Percentiles rank a stretch among this genome's conserved stretches.
Evolutionary conservation across 2,113 vertebrate genomes (phyloP).

Genomic region (Otolemur garnettii): DNA sequence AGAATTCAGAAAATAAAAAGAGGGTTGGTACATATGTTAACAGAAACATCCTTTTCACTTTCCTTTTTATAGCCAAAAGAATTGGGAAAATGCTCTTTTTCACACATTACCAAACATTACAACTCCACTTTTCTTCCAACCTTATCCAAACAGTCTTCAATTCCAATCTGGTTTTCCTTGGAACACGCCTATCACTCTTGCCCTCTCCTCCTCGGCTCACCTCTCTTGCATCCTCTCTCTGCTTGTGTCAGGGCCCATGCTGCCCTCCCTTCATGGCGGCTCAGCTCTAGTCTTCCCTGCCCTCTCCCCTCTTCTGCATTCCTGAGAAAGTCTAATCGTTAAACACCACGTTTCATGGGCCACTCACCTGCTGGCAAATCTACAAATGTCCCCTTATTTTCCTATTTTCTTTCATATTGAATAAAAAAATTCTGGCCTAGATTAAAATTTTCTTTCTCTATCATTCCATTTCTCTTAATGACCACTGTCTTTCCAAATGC

Average conservation of each 20-base stretch:
- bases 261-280: no score
- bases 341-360: background rate
- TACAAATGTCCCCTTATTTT: background rate
- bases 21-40: background rate
- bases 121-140: background rate
- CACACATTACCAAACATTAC: background rate
- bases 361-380: background rate
- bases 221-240: background rate
- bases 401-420: constrained; percentile 13
- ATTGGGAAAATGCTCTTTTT: background rate
- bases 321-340: background rate
- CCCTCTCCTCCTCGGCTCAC: background rate
- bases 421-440: background rate
- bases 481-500: background rate
- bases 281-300: background rate
- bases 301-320: background rate
- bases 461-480: background rate
- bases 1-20: background rate
- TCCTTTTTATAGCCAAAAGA: background rate
- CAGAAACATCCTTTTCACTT: background rate
- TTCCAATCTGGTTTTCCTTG: background rate
- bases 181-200: background rate
- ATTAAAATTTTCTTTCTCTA: constrained; percentile 11
- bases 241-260: background rate
- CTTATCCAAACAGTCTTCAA: background rate